These are phyloP conservation scores for Eidolon dupreanum DNA, from an alignment of 2,797 vertebrate species.

Conservation along the genomic window DNA sequence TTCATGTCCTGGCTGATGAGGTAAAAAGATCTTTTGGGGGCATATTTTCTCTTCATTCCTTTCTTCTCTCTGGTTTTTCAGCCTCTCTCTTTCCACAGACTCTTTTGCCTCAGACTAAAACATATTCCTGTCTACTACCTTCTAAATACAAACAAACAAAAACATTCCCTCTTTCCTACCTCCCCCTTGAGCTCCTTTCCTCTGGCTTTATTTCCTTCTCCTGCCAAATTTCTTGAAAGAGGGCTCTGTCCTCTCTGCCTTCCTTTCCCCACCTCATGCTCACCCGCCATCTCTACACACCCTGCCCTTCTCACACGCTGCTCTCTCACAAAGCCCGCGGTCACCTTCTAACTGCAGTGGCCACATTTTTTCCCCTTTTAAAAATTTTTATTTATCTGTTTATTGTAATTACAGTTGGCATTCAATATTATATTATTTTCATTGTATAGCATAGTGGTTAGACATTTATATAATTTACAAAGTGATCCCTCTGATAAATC, in stretches of 20 bases:
- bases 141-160: conserved; percentile 63
- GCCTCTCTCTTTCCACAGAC: not conserved
- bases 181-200: not conserved
- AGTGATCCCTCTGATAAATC: too few species aligned
- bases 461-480: too few species aligned
- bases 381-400: too few species aligned
- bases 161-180: not conserved
- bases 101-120: not conserved
- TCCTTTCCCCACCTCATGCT: not conserved
- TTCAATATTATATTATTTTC: too few species aligned
- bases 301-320: accelerated
- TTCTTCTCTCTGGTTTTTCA: not conserved
- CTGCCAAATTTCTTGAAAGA: conserved; percentile 69
- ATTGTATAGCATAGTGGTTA: too few species aligned
- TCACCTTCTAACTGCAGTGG: not conserved
- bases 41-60: not conserved
- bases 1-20: not conserved
- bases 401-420: too few species aligned
- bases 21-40: not conserved
- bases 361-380: not conserved
- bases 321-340: not conserved
- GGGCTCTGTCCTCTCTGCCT: conserved; percentile 49
- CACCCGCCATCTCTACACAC: not conserved
- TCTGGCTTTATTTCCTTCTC: not conserved
- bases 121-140: conserved; percentile 25